Evolutionary conservation across 2,888 invertebrate genomes (phyloP), one percentile per base, ranked within the genome.

Genomic region (Caenorhabditis sinica): DNA sequence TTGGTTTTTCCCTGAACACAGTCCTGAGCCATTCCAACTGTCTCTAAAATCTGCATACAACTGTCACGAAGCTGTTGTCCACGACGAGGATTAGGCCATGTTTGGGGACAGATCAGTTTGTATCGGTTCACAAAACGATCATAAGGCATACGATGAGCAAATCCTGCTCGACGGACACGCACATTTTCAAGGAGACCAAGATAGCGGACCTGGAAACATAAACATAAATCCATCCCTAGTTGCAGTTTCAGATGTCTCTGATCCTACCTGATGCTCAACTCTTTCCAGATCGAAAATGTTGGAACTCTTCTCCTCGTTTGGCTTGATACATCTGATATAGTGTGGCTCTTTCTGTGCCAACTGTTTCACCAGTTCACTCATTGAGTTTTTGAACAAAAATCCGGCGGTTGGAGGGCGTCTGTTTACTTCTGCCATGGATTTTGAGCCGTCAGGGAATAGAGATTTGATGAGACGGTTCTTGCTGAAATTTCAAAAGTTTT

Each of bases 371-470:
- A 98, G 94, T 60, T 96, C 95, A 30, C 96, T 94, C 96, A 98
- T 98, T 0, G 97, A 98, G 56, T 86, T 88, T 93, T 97, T 97
- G 95, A 98, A 98, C 73, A 97, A 94, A 0, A 96, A 96, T 30
- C 97, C 98, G 4, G 98, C 97, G 0, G 98, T 98, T 30, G 96
- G 95, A 0, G 98, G 98, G 1, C 98, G 95, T 92, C 97, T 97
- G 0, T 97, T 98, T 11, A 97, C 97, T 95, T 96, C 95, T 51
- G 95, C 95, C 90, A 98, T 96, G 91, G 96, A 95, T 91, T 96
- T 95, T 30, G 96, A 96, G 36, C 98, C 98, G 93, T 98, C 98
- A 0, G 97, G 98, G 97, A 97, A 98, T 97, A 98, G 97, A 83
- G 94, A 94, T 58, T 95, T 95, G 56, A 98, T 94, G 88, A 96